A percentile compares a stretch with the other conserved stretches of the same genome.
Evolutionary conservation across 2,888 invertebrate species (phyloP).

Genomic region (Meteorus cinctellus): DNA sequence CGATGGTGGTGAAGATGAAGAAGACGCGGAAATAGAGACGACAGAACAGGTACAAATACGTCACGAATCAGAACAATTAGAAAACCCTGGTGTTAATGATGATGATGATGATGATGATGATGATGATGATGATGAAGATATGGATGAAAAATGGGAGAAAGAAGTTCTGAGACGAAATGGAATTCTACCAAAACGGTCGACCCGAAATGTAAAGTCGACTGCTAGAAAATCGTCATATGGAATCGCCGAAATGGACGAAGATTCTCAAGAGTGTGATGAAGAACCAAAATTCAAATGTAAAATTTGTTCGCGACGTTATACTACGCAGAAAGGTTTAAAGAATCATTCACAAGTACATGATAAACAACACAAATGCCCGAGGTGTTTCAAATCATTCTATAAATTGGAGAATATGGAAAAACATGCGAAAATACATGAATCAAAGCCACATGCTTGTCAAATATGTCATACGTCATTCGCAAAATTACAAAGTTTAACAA

Average conservation of each 20-base stretch:
- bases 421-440: constrained; percentile 62
- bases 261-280: constrained; percentile 54
- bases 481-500: constrained; percentile 61
- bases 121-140: no score
- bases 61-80: constrained; percentile 21
- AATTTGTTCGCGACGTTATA: constrained; percentile 64
- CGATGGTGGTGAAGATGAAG: constrained; percentile 39
- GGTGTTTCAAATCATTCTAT: constrained; percentile 66
- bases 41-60: constrained; percentile 37
- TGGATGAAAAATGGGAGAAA: constrained; percentile 46
- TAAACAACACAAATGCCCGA: constrained; percentile 65
- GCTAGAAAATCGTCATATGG: constrained; percentile 58
- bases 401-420: constrained; percentile 67
- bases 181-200: constrained; percentile 54
- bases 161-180: constrained; percentile 44
- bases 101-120: background rate
- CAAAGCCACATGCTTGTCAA: constrained; percentile 66
- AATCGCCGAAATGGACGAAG: constrained; percentile 61
- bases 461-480: constrained; percentile 65
- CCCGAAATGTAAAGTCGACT: constrained; percentile 61
- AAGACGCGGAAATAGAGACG: constrained; percentile 25
- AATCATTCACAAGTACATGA: constrained; percentile 68
- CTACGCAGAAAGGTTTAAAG: constrained; percentile 67
- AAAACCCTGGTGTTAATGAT: background rate
- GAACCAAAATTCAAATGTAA: constrained; percentile 66